Percentiles rank a stretch among this genome's conserved stretches.
These are phyloP conservation scores for Ypsolopha scabrella DNA, from an alignment of 2,888 invertebrate genomes.

Conservation along the genomic window DNA sequence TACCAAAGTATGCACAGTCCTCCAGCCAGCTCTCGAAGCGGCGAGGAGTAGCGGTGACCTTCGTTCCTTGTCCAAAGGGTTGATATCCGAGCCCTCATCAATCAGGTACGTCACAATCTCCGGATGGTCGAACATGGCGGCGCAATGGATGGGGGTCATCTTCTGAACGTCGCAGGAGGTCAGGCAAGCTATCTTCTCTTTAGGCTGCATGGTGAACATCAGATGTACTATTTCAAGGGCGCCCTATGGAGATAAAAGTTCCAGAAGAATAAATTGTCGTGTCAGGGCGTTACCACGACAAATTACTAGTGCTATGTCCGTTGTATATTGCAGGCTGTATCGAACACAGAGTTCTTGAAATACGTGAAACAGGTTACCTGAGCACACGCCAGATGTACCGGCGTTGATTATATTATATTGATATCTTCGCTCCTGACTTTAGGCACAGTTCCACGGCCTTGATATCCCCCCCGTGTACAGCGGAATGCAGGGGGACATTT, in stretches of 20 bases:
- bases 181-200: constrained; percentile 78
- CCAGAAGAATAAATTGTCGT: neutral
- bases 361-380: constrained; percentile 40
- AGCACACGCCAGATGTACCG: constrained; percentile 89
- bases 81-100: constrained; percentile 82
- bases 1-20: constrained; percentile 78
- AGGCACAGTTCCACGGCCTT: constrained; percentile 89
- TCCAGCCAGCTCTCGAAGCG: constrained; percentile 86
- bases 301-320: neutral
- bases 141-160: constrained; percentile 93
- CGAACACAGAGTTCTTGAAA: neutral
- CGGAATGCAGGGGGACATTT: constrained; percentile 83
- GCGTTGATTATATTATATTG: constrained; percentile 90
- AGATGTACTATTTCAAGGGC: constrained; percentile 87
- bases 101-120: constrained; percentile 76
- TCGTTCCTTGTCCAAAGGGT: constrained; percentile 82
- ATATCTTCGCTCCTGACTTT: constrained; percentile 87
- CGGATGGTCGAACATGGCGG: constrained; percentile 92
- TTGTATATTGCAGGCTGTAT: neutral
- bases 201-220: constrained; percentile 88
- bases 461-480: constrained; percentile 80
- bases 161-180: constrained; percentile 84
- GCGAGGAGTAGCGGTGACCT: constrained; percentile 85
- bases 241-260: constrained; percentile 65
- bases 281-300: neutral